Percentiles rank a stretch among this genome's conserved stretches.
Evolutionary conservation across 2,888 invertebrate species (phyloP).

Genomic region (Lumbricus terrestris): DNA sequence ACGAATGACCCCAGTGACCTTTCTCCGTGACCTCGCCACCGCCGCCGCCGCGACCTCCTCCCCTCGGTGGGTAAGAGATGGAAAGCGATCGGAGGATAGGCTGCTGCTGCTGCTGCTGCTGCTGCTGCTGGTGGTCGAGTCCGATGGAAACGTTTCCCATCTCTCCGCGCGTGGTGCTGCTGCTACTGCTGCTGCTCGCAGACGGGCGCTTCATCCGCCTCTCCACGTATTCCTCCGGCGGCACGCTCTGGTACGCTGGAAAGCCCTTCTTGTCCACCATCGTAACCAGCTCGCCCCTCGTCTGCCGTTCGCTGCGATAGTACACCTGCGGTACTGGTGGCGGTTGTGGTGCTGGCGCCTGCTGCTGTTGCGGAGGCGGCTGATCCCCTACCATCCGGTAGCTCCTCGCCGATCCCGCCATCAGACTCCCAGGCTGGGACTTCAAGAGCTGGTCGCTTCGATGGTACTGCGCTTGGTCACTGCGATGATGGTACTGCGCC

Average conservation of each 20-base stretch:
- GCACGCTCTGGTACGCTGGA: neutral
- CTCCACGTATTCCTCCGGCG: neutral
- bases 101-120: too few species aligned
- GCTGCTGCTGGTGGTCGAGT: too few species aligned
- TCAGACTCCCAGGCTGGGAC: neutral
- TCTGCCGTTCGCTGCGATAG: neutral
- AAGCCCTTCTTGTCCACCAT: slow-evolving; percentile 5
- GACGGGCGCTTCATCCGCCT: neutral
- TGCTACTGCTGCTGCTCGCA: neutral
- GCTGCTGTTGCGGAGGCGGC: neutral
- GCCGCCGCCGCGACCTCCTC: too few species aligned
- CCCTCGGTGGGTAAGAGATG: neutral
- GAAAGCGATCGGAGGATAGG: neutral
- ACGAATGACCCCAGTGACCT: neutral
- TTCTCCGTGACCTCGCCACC: neutral
- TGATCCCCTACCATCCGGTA: neutral
- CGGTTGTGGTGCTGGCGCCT: too few species aligned
- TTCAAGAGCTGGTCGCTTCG: neutral
- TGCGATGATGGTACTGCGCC: too few species aligned
- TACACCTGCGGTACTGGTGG: neutral
- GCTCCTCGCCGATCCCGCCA: neutral
- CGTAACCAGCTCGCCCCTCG: neutral
- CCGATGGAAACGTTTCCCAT: neutral
- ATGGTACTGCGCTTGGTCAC: too few species aligned
- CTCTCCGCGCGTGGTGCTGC: too few species aligned